Conservation (phyloP, 2,888 invertebrate genomes). For the Drosophila parthenogenetica region DNA sequence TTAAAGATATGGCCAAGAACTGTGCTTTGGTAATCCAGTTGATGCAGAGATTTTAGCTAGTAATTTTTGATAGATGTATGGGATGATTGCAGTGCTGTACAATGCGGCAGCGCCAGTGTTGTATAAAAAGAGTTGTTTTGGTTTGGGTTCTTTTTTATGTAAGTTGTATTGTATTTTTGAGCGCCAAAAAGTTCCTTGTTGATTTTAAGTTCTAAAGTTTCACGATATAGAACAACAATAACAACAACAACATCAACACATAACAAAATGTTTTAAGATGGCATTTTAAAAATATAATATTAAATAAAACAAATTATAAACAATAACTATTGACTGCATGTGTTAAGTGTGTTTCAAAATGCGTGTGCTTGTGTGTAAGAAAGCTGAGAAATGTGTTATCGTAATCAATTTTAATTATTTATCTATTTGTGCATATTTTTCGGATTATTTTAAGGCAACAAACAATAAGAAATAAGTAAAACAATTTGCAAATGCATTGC, state of each 20-base stretch:
- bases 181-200: constrained; percentile 82
- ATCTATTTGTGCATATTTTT: constrained; percentile 71
- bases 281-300: constrained; percentile 70
- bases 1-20: constrained; percentile 23
- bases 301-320: constrained; percentile 29
- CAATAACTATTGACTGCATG: constrained; percentile 70
- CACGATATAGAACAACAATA: constrained; percentile 58
- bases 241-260: constrained; percentile 29
- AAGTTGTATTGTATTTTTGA: constrained; percentile 79
- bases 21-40: constrained; percentile 18
- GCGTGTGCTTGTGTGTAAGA: constrained; percentile 44
- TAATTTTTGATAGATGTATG: constrained; percentile 46
- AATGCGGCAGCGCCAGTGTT: constrained; percentile 55
- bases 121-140: constrained; percentile 42
- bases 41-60: constrained; percentile 33
- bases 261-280: constrained; percentile 73
- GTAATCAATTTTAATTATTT: constrained; percentile 69
- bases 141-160: constrained; percentile 54
- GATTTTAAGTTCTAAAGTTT: constrained; percentile 78
- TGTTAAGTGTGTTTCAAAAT: constrained; percentile 69
- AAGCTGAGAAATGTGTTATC: constrained; percentile 39
- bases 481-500: constrained; percentile 39
- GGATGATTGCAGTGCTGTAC: constrained; percentile 38
- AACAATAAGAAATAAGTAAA: constrained; percentile 19
- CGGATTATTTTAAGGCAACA: constrained; percentile 62